Base-by-base conservation (phyloP, 2,888 invertebrate genomes). In the Netelia inedita region DNA sequence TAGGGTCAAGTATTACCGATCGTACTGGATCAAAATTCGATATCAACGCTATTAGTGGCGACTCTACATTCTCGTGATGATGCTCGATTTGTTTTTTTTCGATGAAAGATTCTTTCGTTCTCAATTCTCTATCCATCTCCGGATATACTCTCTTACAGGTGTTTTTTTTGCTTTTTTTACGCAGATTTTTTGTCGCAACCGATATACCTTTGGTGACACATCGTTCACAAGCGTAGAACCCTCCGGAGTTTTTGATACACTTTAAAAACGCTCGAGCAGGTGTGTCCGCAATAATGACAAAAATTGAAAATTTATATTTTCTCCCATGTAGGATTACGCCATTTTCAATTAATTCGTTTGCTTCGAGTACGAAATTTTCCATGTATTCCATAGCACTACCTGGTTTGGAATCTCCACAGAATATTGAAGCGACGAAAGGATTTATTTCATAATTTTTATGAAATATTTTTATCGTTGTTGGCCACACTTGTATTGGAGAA, bases 191-290 rank as follows among this genome's bases (percentile, higher is more conserved):
- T 14, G 11, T 61, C 3, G 23, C 61, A 3, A 28, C 23, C 11
- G 61, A 23, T 6, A 61, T 23, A 19, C 61, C 61, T 50, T 65
- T 75, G 10, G 43, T 57, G 8, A 8, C 14, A 35, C 65, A 72
- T 46, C 72, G 35, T 23, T 79, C 85, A 41, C 82, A 79, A 19
- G 61, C 85, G 43, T 79, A 50, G 50, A 79, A 87, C 3, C 76
- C 79, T 2, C 35, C 61, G 14, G 81, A 79, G 10, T 78, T 78
- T 68, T 87, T 86, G 63, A 71, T 78, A 19, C 72, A 74, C 69
- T 87, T 86, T 5, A 86, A 59, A 65, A 72, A 87, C 8, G 83
- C 28, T 43, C 85, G 55, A 16, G 85, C 88, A n/a, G 85, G 83
- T 11, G 81, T 72, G 61, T 87, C 85, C 10, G 80, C 68, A 2